Evolutionary conservation across 2,113 vertebrate genomes (phyloP).

Genomic region (Oriolus oriolus): DNA sequence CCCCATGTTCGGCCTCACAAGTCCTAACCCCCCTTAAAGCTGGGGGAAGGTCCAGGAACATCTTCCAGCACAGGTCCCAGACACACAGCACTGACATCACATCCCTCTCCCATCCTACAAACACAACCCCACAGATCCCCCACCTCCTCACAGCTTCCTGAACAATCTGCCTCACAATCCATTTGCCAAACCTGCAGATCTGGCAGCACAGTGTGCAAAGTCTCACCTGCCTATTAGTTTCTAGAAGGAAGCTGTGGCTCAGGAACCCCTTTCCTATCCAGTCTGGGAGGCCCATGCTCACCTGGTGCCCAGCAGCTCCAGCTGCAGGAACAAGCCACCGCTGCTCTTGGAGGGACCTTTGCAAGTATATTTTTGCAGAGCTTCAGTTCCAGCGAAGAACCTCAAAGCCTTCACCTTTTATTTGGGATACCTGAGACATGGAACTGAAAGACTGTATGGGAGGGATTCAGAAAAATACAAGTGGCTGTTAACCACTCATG

Average conservation of each 20-base stretch:
- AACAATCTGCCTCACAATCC: not conserved
- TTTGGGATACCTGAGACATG: not conserved
- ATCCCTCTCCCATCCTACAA: rapidly evolving
- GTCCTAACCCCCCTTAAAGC: not conserved
- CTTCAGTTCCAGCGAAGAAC: not conserved
- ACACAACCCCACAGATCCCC: not conserved
- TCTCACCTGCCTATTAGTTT: too few species aligned
- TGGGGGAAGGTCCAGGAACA: not conserved
- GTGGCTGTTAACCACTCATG: not conserved
- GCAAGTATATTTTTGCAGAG: not conserved
- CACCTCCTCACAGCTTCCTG: not conserved
- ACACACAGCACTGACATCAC: not conserved
- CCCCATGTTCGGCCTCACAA: not conserved
- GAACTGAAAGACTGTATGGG: not conserved
- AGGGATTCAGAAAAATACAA: not conserved
- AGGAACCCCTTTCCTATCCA: not conserved
- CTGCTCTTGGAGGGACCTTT: not conserved
- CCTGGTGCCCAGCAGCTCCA: not conserved
- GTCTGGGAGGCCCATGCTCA: not conserved
- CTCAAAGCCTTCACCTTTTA: not conserved
- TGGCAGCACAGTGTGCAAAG: rapidly evolving
- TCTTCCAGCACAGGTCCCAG: not conserved
- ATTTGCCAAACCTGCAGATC: not conserved
- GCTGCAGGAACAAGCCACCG: rapidly evolving
- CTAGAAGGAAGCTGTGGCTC: not conserved